Evolutionary conservation across 2,113 vertebrate species (phyloP).

Genomic region (Pseudorhombus dupliciocellatus): DNA sequence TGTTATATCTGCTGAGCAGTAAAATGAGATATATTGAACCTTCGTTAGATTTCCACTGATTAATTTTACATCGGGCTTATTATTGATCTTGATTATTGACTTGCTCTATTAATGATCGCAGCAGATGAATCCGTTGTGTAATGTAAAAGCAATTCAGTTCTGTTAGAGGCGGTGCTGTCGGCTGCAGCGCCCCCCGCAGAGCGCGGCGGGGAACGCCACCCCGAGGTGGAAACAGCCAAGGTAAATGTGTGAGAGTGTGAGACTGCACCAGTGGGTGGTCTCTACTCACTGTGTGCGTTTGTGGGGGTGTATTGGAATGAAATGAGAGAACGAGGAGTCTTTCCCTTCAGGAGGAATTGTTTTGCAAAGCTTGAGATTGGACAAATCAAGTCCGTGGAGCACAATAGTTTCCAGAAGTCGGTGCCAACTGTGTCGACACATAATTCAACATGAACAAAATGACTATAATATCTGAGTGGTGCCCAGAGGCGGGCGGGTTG

Average conservation of each 20-base stretch:
- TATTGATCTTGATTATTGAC: no score
- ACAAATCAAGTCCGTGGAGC: conserved; percentile 4
- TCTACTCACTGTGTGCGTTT: neutral
- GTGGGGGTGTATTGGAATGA: neutral
- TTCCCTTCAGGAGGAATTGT: conserved; percentile 3
- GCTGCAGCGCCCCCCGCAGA: neutral
- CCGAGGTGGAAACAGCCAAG: neutral
- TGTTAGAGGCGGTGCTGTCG: neutral
- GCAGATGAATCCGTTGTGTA: no score
- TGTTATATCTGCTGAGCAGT: no score
- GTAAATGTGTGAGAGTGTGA: neutral
- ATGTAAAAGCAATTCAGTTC: no score
- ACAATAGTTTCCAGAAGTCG: neutral
- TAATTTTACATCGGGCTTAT: no score
- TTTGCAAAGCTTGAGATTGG: conserved; percentile 19
- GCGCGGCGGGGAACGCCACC: neutral
- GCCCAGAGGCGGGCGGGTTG: neutral
- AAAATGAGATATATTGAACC: no score
- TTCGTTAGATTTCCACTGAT: no score
- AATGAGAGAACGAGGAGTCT: conserved; percentile 21
- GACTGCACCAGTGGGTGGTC: conserved; percentile 24
- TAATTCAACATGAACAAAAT: neutral
- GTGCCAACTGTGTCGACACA: neutral
- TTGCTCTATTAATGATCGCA: no score
- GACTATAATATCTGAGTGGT: neutral